A percentile compares a stretch with the other conserved stretches of the same genome.
These are phyloP conservation scores for Monochamus saltuarius DNA, from an alignment of 1,140 invertebrate genomes.

Conservation along the genomic window DNA sequence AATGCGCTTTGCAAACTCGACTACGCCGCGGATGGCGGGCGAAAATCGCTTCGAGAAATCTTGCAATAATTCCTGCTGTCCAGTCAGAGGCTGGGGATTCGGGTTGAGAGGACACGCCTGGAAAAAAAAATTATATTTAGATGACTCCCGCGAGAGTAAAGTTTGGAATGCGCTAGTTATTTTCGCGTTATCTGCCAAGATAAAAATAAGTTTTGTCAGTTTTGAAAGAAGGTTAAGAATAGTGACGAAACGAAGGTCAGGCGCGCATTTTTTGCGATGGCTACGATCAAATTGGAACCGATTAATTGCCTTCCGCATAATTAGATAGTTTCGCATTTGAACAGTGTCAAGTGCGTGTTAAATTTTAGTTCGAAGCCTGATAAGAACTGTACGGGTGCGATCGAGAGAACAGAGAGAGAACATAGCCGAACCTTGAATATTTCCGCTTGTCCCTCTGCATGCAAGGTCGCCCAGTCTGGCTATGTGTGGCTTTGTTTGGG, in stretches of 20 bases:
- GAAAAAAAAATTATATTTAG: conserved; percentile 53
- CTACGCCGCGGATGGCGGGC: conserved; percentile 93
- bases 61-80: conserved; percentile 77
- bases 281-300: too few relatives aligned
- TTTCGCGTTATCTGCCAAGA: conserved; percentile 20
- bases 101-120: conserved; percentile 95
- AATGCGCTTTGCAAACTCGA: conserved; percentile 96
- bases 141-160: neutral
- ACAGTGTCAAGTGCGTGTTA: conserved; percentile 33
- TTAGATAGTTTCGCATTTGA: neutral
- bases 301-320: too few relatives aligned
- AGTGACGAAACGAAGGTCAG: conserved; percentile 12
- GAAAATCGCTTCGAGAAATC: conserved; percentile 93
- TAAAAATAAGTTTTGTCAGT: conserved; percentile 29
- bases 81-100: conserved; percentile 78
- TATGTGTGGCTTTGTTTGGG: conserved; percentile 26
- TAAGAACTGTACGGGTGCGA: conserved; percentile 4
- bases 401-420: conserved; percentile 30
- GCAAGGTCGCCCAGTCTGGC: conserved; percentile 52
- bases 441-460: conserved; percentile 49
- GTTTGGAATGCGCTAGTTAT: neutral
- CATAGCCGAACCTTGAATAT: conserved; percentile 48
- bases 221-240: conserved; percentile 19
- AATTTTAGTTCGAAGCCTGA: conserved; percentile 33
- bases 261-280: conserved; percentile 12